phyloP scores from a whole-genome alignment of 2,888 invertebrate species.

The Rhagium mordax region DNA sequence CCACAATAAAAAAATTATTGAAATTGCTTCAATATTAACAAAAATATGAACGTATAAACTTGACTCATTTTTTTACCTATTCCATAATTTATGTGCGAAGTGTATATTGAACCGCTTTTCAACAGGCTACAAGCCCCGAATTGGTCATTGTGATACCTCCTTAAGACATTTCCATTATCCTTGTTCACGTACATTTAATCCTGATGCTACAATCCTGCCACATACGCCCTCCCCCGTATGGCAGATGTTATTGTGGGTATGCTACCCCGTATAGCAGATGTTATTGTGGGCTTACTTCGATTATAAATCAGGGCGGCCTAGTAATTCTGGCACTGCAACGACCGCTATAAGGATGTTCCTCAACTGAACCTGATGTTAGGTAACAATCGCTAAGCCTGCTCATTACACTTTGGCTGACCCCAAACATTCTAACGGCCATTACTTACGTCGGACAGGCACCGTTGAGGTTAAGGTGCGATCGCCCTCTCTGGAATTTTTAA shows the following conservation, averaged over 20 bases:
- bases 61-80: too few species aligned
- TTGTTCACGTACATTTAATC: neutral
- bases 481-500: too few species aligned
- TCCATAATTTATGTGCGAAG: too few species aligned
- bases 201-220: neutral
- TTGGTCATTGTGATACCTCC: neutral
- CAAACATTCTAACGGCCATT: neutral
- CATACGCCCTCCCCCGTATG: neutral
- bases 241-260: neutral
- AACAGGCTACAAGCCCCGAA: too few species aligned
- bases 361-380: neutral
- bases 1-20: too few species aligned
- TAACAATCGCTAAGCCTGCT: neutral
- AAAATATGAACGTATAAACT: too few species aligned
- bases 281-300: neutral
- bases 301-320: neutral
- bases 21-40: too few species aligned
- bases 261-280: neutral
- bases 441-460: neutral
- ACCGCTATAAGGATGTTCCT: neutral
- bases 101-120: too few species aligned
- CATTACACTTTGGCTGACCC: neutral
- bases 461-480: too few species aligned
- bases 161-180: neutral
- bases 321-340: neutral